These are phyloP conservation scores for Channa argus DNA, from an alignment of 2,113 vertebrate genomes.

Conservation along the genomic window DNA sequence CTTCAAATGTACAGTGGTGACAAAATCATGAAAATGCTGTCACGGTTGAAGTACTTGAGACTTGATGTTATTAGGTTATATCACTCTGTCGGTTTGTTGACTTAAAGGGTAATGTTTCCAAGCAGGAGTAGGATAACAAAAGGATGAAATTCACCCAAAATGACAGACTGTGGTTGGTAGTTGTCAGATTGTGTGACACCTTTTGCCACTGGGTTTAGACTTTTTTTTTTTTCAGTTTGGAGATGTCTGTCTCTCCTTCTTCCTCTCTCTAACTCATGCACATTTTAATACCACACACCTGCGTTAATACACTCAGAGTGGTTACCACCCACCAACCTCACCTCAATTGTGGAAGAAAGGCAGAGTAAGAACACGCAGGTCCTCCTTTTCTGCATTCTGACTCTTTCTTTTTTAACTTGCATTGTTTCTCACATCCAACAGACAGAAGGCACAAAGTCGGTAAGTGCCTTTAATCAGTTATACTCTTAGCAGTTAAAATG, in stretches of 20 bases:
- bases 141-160: too few relatives aligned
- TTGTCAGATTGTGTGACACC: too few relatives aligned
- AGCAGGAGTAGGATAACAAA: too few relatives aligned
- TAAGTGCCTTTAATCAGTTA: conserved; percentile 26
- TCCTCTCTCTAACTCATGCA: background rate
- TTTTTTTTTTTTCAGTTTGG: background rate
- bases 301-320: conserved; percentile 22
- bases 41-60: too few relatives aligned
- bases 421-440: background rate
- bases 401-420: background rate
- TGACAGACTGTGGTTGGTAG: too few relatives aligned
- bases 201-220: too few relatives aligned
- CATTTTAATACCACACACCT: conserved; percentile 19
- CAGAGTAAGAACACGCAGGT: background rate
- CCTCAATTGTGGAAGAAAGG: conserved; percentile 7
- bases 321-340: conserved; percentile 20
- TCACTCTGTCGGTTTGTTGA: too few relatives aligned
- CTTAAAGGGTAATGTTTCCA: too few relatives aligned
- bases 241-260: background rate
- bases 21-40: too few relatives aligned
- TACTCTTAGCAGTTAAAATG: too few relatives aligned
- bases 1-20: too few relatives aligned
- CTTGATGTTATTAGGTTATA: too few relatives aligned
- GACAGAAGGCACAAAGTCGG: conserved; percentile 2
- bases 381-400: background rate